phyloP scores from a whole-genome alignment of 2,888 invertebrate genomes.

The Boloria euphrosyne region DNA sequence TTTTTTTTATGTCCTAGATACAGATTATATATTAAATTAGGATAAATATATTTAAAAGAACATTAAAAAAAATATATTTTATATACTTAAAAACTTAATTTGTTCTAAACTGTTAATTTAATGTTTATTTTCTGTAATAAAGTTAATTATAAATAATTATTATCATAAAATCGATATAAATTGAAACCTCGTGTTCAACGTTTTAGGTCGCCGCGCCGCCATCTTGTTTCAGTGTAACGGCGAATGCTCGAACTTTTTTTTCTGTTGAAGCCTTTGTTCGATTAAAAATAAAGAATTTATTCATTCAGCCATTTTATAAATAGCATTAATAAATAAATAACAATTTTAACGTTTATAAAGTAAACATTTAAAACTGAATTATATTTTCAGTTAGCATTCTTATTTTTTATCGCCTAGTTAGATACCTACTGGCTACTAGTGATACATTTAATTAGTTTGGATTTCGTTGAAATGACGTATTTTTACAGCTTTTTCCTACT shows the following conservation, averaged over 20 bases:
- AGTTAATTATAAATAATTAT: no score
- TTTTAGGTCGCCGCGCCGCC: conserved; percentile 15
- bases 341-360: no score
- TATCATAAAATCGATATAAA: conserved; percentile 4
- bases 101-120: neutral
- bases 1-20: neutral
- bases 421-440: no score
- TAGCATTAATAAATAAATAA: no score
- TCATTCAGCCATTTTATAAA: no score
- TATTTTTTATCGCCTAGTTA: no score
- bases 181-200: neutral
- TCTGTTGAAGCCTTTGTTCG: neutral
- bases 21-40: neutral
- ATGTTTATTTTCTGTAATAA: neutral
- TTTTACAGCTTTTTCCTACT: no score
- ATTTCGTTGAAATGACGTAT: no score
- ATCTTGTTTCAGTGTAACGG: conserved; percentile 12
- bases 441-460: no score
- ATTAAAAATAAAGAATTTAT: no score
- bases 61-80: neutral
- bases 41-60: neutral
- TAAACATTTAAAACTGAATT: no score
- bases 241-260: neutral
- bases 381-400: no score
- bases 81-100: neutral